These are phyloP conservation scores for Cheirogaleus medius DNA, from an alignment of 2,113 vertebrate species.

Conservation along the genomic window DNA sequence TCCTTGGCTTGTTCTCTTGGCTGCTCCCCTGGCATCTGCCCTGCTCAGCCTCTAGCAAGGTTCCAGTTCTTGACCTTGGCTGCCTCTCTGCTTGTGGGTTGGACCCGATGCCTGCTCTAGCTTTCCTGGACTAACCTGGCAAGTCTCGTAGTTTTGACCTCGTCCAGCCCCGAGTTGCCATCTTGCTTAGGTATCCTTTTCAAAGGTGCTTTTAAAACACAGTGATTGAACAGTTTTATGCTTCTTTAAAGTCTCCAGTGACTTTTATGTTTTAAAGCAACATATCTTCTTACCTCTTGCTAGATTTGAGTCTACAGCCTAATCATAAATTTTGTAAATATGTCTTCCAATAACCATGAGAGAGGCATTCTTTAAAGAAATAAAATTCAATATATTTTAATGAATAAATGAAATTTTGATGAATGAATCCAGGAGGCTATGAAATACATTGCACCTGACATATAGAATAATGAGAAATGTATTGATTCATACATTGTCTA, in stretches of 20 bases:
- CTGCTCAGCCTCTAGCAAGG: background rate
- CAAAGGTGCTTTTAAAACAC: background rate
- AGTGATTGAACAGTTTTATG: background rate
- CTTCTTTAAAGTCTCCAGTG: background rate
- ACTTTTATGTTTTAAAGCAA: background rate
- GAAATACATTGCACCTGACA: background rate
- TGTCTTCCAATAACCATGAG: background rate
- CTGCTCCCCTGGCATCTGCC: background rate
- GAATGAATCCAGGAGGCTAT: background rate
- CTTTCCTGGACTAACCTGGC: constrained; percentile 24
- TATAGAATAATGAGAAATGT: background rate
- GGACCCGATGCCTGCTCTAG: background rate
- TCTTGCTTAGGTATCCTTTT: constrained; percentile 16
- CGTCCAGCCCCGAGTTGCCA: background rate
- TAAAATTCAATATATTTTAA: background rate
- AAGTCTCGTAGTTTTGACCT: background rate
- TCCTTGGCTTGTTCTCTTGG: background rate
- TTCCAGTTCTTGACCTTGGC: constrained; percentile 32
- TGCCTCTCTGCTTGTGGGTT: background rate
- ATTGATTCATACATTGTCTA: background rate
- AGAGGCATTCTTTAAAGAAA: background rate
- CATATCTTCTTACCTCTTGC: background rate
- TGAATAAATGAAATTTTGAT: background rate
- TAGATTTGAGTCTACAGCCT: background rate
- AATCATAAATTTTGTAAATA: constrained; percentile 32